These are phyloP conservation scores for Stenotaenia linearis DNA, from an alignment of 2,888 invertebrate species.

Conservation along the genomic window DNA sequence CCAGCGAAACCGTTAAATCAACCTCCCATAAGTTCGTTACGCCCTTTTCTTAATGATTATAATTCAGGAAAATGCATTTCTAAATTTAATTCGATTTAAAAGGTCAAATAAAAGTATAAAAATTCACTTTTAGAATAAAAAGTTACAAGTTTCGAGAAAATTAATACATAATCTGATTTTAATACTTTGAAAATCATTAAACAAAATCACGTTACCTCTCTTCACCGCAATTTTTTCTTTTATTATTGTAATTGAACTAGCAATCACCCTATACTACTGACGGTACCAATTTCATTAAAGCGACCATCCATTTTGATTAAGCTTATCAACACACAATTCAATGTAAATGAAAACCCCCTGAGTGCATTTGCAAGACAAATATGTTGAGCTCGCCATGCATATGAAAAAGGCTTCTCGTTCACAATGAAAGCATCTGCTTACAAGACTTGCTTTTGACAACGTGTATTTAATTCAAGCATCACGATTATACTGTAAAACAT, in stretches of 20 bases:
- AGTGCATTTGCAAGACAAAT: constrained; percentile 7
- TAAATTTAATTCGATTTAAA: background rate
- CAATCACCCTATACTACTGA: background rate
- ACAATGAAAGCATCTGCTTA: background rate
- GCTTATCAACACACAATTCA: constrained; percentile 1
- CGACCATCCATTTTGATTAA: constrained; percentile 8
- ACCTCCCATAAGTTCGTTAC: background rate
- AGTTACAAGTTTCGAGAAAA: no score
- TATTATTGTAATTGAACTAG: background rate
- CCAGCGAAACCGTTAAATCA: constrained; percentile 5
- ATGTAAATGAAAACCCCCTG: background rate
- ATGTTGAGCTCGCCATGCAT: background rate
- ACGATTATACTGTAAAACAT: background rate
- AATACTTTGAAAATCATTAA: background rate
- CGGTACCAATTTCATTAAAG: background rate
- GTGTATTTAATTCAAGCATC: constrained; percentile 5
- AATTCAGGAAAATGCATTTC: background rate
- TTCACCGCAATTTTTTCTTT: background rate
- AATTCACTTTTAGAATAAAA: background rate
- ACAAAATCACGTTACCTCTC: background rate
- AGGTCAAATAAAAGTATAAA: background rate
- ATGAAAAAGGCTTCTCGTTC: background rate
- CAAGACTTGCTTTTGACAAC: constrained; percentile 2
- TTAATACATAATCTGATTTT: no score
- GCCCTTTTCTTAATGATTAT: background rate